A percentile compares a stretch with the other conserved stretches of the same genome.
These are phyloP conservation scores for Eurosta solidaginis DNA, from an alignment of 1,140 invertebrate genomes.

Conservation along the genomic window DNA sequence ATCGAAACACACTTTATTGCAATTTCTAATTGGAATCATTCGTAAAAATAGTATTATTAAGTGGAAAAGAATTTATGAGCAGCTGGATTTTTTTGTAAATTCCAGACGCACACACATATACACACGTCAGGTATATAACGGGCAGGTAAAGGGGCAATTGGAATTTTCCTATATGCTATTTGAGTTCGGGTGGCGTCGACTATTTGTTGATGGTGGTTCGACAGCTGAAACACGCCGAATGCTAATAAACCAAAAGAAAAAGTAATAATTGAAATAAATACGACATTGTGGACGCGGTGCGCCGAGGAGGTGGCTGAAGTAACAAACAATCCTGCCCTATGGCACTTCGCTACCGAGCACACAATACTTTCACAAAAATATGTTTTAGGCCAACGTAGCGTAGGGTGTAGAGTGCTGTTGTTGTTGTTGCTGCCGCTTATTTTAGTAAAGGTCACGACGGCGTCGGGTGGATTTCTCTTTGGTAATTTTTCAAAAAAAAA, in stretches of 20 bases:
- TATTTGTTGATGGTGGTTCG: background rate
- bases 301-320: background rate
- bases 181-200: background rate
- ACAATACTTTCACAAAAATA: background rate
- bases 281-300: background rate
- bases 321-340: conserved; percentile 24
- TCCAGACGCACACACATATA: background rate
- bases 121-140: background rate
- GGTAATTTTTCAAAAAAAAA: background rate
- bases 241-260: conserved; percentile 21
- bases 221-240: conserved; percentile 16
- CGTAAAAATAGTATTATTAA: background rate
- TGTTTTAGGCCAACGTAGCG: background rate
- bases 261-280: background rate
- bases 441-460: background rate
- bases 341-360: background rate
- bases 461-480: background rate
- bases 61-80: background rate
- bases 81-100: conserved; percentile 1
- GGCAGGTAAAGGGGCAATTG: conserved; percentile 22
- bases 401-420: no score
- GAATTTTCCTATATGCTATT: background rate
- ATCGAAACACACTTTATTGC: conserved; percentile 18
- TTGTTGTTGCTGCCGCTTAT: background rate
- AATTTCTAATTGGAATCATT: conserved; percentile 20